Base-by-base conservation (phyloP, 2,888 invertebrate species). In the Phytoseiulus persimilis region DNA sequence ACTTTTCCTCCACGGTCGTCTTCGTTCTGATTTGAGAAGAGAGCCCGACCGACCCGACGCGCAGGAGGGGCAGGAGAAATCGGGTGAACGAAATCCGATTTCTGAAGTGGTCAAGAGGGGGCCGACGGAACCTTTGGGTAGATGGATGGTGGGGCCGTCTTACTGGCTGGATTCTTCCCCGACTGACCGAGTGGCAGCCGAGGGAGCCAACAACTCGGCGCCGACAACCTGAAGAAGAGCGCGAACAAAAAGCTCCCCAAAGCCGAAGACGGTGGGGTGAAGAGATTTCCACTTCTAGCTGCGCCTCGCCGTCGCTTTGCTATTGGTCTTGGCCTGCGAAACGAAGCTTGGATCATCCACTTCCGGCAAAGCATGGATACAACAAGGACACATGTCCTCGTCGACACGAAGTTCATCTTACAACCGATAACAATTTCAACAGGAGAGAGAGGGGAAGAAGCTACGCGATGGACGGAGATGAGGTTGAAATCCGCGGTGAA, bases 51-150 rank as follows among this genome's bases (percentile, higher is more conserved):
- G 65, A 65, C 65, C 65, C 65, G 65, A 65, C 5, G 28, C 5
- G 65, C 1, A 28, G 65, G 65, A 65, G 2, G 18, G 18, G 65
- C 39, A 65, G 65, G 65, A 18, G 65, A 65, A 65, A 65, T 65
- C 65, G 65, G 65, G 65, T 65, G 65, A 65, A 65, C 65, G 65
- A 65, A 65, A 65, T 65, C 65, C 65, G 65, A 65, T 65, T 65
- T 65, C 65, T 65, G 65, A 65, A 65, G 65, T 65, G 65, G 65
- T 65, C 65, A 65, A 65, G 65, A 65, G 28, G 65, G 65, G 28
- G 65, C 65, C 14, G 23, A 28, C 65, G 23, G 65, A 65, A 6
- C 18, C 65, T 2, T 28, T 23, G 65, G 39, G 23, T 28, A 65
- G 65, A 65, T 65, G 65, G 65, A 65, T 65, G 65, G 28, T 23